Conservation (phyloP, 2,113 vertebrate species). For the Apeltes quadracus region DNA sequence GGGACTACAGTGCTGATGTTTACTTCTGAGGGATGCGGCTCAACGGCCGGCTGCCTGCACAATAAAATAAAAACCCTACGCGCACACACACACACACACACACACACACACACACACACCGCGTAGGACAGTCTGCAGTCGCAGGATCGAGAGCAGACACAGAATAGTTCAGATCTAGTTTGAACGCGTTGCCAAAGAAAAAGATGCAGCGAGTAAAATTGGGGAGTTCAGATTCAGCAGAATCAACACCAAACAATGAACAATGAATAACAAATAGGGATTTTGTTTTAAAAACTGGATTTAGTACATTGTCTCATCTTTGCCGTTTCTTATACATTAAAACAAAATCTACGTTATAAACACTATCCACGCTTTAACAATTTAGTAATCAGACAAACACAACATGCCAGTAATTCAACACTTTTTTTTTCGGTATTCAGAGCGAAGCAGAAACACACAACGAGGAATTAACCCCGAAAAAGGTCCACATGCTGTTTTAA, state of each 20-base stretch:
- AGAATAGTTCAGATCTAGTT: not conserved
- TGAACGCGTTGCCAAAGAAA: not conserved
- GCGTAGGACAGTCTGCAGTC: not conserved
- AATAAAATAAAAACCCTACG: too few species aligned
- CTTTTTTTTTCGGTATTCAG: not conserved
- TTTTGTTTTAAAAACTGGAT: too few species aligned
- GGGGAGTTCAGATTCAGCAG: not conserved
- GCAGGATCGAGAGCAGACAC: not conserved
- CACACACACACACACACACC: not conserved
- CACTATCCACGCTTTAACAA: too few species aligned
- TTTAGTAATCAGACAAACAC: not conserved
- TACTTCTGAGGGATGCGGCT: slow-evolving; percentile 1
- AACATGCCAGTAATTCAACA: not conserved
- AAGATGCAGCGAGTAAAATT: not conserved
- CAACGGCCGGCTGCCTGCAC: not conserved
- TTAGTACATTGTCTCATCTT: not conserved
- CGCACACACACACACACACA: too few species aligned
- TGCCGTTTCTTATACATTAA: not conserved
- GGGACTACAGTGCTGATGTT: not conserved
- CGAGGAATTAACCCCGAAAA: not conserved
- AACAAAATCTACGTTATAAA: too few species aligned
- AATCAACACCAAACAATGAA: too few species aligned
- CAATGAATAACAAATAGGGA: too few species aligned
- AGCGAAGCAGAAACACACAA: not conserved
- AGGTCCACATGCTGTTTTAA: not conserved